phyloP scores from a whole-genome alignment of 1,140 invertebrate species.

The Calycopis cecrops region DNA sequence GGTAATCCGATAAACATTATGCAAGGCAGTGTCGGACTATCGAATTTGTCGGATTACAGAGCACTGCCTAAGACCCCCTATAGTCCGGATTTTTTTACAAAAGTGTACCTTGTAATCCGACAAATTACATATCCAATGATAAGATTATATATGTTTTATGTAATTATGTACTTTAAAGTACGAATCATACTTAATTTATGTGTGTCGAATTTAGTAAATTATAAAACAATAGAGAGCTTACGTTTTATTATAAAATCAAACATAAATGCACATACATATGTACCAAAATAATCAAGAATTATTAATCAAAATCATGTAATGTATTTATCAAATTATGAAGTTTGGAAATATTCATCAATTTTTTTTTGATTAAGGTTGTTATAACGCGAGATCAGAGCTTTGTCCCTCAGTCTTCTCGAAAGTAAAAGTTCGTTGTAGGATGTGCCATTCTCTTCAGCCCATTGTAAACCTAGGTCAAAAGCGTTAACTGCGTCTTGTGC shows the following conservation, averaged over 20 bases:
- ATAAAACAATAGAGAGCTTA: constrained; percentile 31
- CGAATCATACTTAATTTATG: constrained; percentile 23
- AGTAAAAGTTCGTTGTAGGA: constrained; percentile 46
- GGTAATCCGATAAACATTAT: too few species aligned
- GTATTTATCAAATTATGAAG: constrained; percentile 28
- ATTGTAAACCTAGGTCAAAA: constrained; percentile 46
- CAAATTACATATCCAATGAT: too few species aligned
- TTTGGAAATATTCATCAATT: constrained; percentile 33
- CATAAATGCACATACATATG: constrained; percentile 20
- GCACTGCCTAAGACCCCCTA: too few species aligned
- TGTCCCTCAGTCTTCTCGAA: constrained; percentile 48
- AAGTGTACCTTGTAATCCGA: too few species aligned
- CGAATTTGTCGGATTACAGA: too few species aligned
- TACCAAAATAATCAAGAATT: constrained; percentile 33
- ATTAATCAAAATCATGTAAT: constrained; percentile 22
- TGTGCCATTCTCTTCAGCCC: constrained; percentile 46
- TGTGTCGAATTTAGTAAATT: constrained; percentile 26
- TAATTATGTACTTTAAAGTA: constrained; percentile 21
- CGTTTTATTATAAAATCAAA: constrained; percentile 10
- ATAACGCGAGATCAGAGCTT: constrained; percentile 37
- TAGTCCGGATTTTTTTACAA: too few species aligned
- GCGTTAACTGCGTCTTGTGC: constrained; percentile 37
- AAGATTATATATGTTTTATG: too few species aligned
- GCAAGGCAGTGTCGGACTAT: too few species aligned
- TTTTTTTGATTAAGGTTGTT: constrained; percentile 40